Evolutionary conservation across 2,797 vertebrate genomes (phyloP), one percentile per base, ranked within the genome.

Genomic region (Hypotaenidia okinawae): DNA sequence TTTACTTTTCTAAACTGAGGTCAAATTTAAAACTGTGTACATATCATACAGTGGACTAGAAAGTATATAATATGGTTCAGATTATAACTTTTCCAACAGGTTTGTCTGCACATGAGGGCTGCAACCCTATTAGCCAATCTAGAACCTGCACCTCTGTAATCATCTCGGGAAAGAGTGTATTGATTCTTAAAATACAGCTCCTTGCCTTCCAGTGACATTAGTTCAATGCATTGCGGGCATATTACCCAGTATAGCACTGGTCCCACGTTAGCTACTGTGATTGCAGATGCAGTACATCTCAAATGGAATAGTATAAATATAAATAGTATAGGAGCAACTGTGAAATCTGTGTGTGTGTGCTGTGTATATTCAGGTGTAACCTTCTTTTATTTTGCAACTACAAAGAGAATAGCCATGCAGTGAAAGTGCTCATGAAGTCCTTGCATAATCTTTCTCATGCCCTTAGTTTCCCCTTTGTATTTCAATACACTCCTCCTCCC

Each of bases 371-470:
- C 28, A 84, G 64, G 61, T 86, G 27, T 21, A 39, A 35, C 47
- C 13, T 10, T 55, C 55, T 84, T 73, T 91, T 13, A 8, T 8
- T 87, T 72, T 80, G 45, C 1, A 2, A 8, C 22, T 45, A 41
- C 66, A 78, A 39, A 79, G 37, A 39, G 72, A 74, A 63, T 41
- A 75, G 33, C 9, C 43, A 16, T 23, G 13, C 8, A 9, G 10
- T 54, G 63, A 70, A 92, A 93, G 25, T 18, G 16, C 18, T 77
- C 69, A 13, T 22, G 7, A 80, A 87, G 41, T 49, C 49, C 51
- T 92, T 84, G 35, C 58, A n/a, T 18, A 90, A 84, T 87, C 73
- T 94, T 96, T 95, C 95, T 96, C 92, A 91, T 93, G 96, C 89
- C 90, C 95, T 95, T 69, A 77, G 37, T 87, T 93, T 94, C 83